These are phyloP conservation scores for Hylaea fasciaria DNA, from an alignment of 2,888 invertebrate genomes.

Conservation along the genomic window DNA sequence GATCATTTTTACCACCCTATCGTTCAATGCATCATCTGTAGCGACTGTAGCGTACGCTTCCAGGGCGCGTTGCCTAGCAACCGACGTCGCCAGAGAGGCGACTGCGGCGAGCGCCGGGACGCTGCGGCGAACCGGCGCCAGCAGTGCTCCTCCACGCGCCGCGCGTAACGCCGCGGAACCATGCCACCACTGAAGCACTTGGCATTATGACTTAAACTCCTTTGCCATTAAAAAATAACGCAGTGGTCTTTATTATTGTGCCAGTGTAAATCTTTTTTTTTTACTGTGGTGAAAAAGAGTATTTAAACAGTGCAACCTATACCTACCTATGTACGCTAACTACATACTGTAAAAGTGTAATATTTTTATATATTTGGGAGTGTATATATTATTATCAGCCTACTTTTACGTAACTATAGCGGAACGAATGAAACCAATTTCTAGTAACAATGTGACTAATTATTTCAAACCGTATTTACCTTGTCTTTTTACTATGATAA, in stretches of 20 bases:
- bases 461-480: constrained; percentile 1
- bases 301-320: constrained; percentile 8
- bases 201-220: constrained; percentile 15
- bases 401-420: too few relatives aligned
- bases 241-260: constrained; percentile 3
- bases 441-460: too few relatives aligned
- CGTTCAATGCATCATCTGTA: constrained; percentile 27
- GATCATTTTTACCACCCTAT: constrained; percentile 31
- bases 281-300: neutral
- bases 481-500: too few relatives aligned
- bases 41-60: constrained; percentile 19
- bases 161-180: constrained; percentile 50
- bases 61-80: constrained; percentile 73
- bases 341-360: too few relatives aligned
- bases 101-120: constrained; percentile 73
- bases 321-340: too few relatives aligned
- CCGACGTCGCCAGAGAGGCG: constrained; percentile 72
- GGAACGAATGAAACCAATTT: too few relatives aligned
- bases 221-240: constrained; percentile 28
- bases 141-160: constrained; percentile 59
- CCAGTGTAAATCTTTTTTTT: neutral
- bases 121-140: constrained; percentile 70
- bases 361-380: too few relatives aligned
- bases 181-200: constrained; percentile 32
- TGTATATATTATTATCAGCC: too few relatives aligned